Base-by-base conservation (phyloP, 2,888 invertebrate genomes). In the Cerceris rybyensis region DNA sequence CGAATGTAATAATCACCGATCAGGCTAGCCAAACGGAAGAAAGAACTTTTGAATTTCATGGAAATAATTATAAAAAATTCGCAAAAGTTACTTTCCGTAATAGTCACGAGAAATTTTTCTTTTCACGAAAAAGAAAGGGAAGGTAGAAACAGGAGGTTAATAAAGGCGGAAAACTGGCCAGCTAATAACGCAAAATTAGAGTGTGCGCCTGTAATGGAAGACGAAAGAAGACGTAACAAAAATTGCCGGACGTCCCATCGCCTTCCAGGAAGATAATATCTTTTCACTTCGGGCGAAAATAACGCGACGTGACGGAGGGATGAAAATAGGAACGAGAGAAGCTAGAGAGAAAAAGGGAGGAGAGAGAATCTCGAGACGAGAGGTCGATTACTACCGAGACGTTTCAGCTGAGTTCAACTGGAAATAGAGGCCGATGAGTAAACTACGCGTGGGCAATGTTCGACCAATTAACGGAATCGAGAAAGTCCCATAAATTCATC, bases 281-380 rank as follows among this genome's bases (percentile, higher is more conserved):
- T 79, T 77, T 78, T 74, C 80, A 78, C 75, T 61, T 59, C 71
- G 74, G 73, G 80, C 68, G 75, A 85, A 85, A 86, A 83, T 80
- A 78, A 84, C 82, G 80, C 75, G 79, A 70, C 73, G 58, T 14
- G 60, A 54, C 28, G 52, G 76, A 67, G 71, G 74, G 79, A 75
- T 82, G 81, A 60, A 83, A 81, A 80, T 75, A 82, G 69, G 78
- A 85, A 70, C 74, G 76, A 73, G 65, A 77, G 69, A 75, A 42
- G 69, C 69, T 78, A 66, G 69, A 60, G 58, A 59, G 72, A 49
- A 72, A 70, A 61, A 70, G 55, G 65, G 60, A 73, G 67, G 60
- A 17, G 65, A 61, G 66, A 43, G 43, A 58, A 64, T 69, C 75
- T 59, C 55, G 68, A 70, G 59, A 58, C 58, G 58, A 57, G 70